Percentiles rank a stretch among this genome's conserved stretches.
Conservation (phyloP, 2,797 vertebrate species). For the Enoplosus armatus region DNA sequence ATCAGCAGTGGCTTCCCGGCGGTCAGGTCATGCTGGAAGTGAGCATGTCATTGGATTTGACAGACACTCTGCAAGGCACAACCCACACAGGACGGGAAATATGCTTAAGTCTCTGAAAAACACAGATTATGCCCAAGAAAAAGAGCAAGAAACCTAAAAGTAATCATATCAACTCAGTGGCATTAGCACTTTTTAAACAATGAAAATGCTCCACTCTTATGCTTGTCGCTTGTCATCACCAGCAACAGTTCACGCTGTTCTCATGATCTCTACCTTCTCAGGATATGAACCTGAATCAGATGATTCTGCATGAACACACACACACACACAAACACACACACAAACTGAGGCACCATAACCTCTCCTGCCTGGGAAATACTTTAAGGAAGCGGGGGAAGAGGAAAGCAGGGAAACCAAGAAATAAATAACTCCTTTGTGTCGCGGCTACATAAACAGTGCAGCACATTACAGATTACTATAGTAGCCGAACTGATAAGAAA, state of each 20-base stretch:
- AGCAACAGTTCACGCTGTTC: constrained; percentile 52
- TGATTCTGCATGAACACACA: constrained; percentile 34
- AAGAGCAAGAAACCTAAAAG: constrained; percentile 35
- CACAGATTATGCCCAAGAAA: constrained; percentile 44
- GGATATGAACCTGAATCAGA: constrained; percentile 69
- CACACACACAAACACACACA: constrained; percentile 35
- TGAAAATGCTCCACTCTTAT: constrained; percentile 1
- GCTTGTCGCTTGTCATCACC: constrained; percentile 27
- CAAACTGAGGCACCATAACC: constrained; percentile 54
- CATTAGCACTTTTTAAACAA: constrained; percentile 27
- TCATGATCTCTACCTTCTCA: constrained; percentile 73
- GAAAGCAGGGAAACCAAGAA: constrained; percentile 81
- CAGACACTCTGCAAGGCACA: constrained; percentile 56
- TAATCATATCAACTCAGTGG: constrained; percentile 28
- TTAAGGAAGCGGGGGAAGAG: constrained; percentile 75
- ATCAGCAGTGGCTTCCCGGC: constrained; percentile 48
- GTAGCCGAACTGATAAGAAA: constrained; percentile 72
- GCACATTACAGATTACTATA: constrained; percentile 72
- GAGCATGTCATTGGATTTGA: constrained; percentile 65
- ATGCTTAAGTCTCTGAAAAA: constrained; percentile 36
- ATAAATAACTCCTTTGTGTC: constrained; percentile 85
- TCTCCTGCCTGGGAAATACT: constrained; percentile 77
- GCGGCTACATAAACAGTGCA: constrained; percentile 76
- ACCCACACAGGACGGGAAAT: constrained; percentile 46
- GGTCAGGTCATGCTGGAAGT: constrained; percentile 49